Conservation (phyloP, 2,113 vertebrate genomes). For the Mastomys coucha region DNA sequence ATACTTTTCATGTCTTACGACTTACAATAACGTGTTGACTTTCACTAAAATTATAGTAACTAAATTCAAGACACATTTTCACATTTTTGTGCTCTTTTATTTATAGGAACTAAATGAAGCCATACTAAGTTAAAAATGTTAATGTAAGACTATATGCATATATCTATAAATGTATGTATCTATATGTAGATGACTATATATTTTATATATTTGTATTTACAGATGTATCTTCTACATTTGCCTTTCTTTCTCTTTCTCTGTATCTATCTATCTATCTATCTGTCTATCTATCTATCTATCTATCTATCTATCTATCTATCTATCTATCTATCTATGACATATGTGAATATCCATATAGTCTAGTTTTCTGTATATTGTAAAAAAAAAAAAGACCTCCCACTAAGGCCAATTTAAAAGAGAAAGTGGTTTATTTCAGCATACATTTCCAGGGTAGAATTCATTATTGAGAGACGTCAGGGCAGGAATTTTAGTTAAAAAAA, state of each 20-base stretch:
- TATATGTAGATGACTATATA: not conserved
- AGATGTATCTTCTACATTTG: not conserved
- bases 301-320: too few species aligned
- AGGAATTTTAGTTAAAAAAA: not conserved
- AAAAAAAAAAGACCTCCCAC: not conserved
- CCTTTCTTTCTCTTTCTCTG: not conserved
- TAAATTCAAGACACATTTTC: not conserved
- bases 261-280: too few species aligned
- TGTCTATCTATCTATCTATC: too few species aligned
- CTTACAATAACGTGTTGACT: not conserved
- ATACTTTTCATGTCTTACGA: not conserved
- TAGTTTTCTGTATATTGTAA: not conserved
- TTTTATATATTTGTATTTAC: not conserved
- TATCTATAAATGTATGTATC: not conserved
- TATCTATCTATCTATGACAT: not conserved
- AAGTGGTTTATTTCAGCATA: not conserved
- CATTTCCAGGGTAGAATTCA: not conserved
- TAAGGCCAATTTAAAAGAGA: not conserved
- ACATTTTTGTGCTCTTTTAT: not conserved
- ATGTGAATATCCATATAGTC: not conserved
- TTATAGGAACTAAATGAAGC: not conserved
- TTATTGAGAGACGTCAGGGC: not conserved
- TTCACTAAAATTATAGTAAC: conserved; percentile 30
- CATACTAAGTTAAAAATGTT: not conserved
- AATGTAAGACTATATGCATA: not conserved